phyloP scores from a whole-genome alignment of 2,888 invertebrate species.

The Chaitophorus viminalis region DNA sequence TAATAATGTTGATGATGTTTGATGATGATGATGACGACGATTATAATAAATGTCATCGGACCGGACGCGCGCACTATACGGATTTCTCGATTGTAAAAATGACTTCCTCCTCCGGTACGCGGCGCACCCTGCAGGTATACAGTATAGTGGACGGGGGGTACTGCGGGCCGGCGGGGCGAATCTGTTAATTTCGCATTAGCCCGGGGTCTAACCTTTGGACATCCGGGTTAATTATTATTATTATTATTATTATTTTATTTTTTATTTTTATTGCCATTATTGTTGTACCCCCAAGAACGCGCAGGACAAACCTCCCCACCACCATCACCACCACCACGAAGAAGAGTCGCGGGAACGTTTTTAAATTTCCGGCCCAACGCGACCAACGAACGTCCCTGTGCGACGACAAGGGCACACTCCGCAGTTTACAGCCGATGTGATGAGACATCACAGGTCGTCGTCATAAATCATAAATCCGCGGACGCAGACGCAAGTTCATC shows the following conservation, averaged over 20 bases:
- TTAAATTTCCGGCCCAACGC: background rate
- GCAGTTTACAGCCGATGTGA: background rate
- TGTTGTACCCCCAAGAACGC: too few relatives aligned
- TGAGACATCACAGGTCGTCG: too few relatives aligned
- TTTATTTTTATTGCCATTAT: too few relatives aligned
- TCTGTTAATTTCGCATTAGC: slow-evolving; percentile 27
- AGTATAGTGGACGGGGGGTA: background rate
- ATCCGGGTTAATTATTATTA: background rate
- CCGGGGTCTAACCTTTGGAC: too few relatives aligned
- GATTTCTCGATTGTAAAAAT: background rate
- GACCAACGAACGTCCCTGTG: background rate
- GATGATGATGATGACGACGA: too few relatives aligned
- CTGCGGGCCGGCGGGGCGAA: background rate
- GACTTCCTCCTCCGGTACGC: background rate
- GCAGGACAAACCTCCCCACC: too few relatives aligned
- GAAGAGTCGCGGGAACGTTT: background rate
- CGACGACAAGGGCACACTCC: background rate
- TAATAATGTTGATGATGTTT: too few relatives aligned
- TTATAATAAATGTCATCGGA: background rate
- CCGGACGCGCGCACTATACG: too few relatives aligned
- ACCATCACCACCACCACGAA: too few relatives aligned
- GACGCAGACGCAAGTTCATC: too few relatives aligned
- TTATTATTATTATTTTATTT: too few relatives aligned
- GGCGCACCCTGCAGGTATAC: background rate
- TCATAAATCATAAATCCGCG: too few relatives aligned